Percentiles rank a stretch among this genome's conserved stretches.
Evolutionary conservation across 2,888 invertebrate genomes (phyloP).

Genomic region (Spialia ferax): DNA sequence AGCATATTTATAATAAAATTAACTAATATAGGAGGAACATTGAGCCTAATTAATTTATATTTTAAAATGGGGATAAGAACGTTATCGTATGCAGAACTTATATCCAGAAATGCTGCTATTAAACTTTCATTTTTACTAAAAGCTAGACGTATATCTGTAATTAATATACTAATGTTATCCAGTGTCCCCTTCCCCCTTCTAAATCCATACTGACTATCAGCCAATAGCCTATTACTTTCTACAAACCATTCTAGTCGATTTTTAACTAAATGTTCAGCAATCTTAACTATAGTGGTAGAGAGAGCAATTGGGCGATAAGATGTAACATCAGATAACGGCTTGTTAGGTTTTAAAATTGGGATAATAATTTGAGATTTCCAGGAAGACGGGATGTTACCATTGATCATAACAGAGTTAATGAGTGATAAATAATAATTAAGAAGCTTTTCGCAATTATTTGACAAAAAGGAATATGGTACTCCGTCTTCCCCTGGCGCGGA

Average conservation of each 20-base stretch:
- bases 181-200: background rate
- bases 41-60: background rate
- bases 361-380: background rate
- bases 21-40: background rate
- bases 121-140: background rate
- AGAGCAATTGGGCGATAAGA: background rate
- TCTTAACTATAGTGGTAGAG: background rate
- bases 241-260: background rate
- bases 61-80: background rate
- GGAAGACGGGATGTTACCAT: background rate
- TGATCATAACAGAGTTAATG: background rate
- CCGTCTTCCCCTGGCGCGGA: background rate
- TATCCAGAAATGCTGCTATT: background rate
- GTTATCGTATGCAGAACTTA: conserved; percentile 1
- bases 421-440: conserved; percentile 1
- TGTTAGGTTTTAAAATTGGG: background rate
- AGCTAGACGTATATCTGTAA: conserved; percentile 3
- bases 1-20: background rate
- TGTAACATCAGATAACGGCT: background rate
- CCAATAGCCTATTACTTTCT: background rate
- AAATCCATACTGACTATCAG: background rate
- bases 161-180: background rate
- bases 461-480: background rate
- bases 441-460: background rate
- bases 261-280: too few relatives aligned